These are phyloP conservation scores for Agapetus fuscipes DNA, from an alignment of 2,888 invertebrate genomes.

Conservation along the genomic window DNA sequence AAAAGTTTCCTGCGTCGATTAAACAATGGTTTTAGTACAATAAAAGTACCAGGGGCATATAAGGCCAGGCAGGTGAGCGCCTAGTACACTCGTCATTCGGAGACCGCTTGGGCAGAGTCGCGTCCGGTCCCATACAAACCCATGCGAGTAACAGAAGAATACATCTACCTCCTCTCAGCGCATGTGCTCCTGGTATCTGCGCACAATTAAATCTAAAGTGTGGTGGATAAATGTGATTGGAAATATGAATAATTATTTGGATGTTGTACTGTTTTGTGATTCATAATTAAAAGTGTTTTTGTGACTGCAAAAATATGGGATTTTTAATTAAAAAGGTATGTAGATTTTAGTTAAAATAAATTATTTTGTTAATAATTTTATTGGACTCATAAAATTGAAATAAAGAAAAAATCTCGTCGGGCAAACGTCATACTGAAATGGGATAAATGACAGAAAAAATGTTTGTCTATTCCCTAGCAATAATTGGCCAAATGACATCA, in stretches of 20 bases:
- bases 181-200: constrained; percentile 7
- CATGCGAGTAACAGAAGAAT: too few species aligned
- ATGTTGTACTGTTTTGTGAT: too few species aligned
- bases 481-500: too few species aligned
- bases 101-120: constrained; percentile 13
- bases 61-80: constrained; percentile 10
- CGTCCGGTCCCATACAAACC: constrained; percentile 11
- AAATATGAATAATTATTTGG: neutral
- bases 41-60: constrained; percentile 16
- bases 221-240: neutral
- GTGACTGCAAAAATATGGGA: neutral
- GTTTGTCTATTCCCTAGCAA: too few species aligned
- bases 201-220: neutral
- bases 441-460: too few species aligned
- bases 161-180: too few species aligned
- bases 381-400: too few species aligned
- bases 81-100: constrained; percentile 12
- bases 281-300: neutral
- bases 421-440: too few species aligned
- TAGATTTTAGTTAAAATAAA: neutral
- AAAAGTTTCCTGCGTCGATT: too few species aligned
- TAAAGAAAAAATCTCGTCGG: too few species aligned
- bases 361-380: too few species aligned
- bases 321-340: neutral
- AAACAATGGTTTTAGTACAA: constrained; percentile 17